phyloP scores from a whole-genome alignment of 2,888 invertebrate species.

The Leucoma salicis region DNA sequence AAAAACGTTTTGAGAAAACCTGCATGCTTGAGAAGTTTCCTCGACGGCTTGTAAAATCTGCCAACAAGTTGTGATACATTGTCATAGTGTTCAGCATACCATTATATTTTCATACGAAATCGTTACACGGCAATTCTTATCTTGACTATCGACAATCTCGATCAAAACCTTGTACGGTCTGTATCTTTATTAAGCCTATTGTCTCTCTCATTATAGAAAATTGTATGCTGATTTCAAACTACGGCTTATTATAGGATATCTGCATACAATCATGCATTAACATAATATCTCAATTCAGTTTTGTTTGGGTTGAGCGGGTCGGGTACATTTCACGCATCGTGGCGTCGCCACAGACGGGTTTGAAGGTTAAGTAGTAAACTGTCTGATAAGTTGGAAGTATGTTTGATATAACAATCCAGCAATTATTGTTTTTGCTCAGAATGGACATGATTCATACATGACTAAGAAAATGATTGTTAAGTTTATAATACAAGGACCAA shows the following conservation, averaged over 20 bases:
- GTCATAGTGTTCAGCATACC: too few relatives aligned
- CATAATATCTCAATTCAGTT: constrained; percentile 81
- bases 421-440: too few relatives aligned
- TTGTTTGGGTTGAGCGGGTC: constrained; percentile 51
- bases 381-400: neutral
- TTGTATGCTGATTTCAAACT: constrained; percentile 64
- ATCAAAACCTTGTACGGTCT: constrained; percentile 55
- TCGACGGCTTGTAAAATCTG: too few relatives aligned
- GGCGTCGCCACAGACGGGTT: constrained; percentile 18
- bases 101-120: constrained; percentile 14
- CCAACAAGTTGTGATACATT: too few relatives aligned
- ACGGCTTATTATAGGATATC: constrained; percentile 73
- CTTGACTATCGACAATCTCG: constrained; percentile 49
- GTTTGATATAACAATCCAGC: too few relatives aligned
- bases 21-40: too few relatives aligned
- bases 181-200: constrained; percentile 77
- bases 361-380: constrained; percentile 8
- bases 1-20: too few relatives aligned
- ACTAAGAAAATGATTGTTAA: too few relatives aligned
- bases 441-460: too few relatives aligned
- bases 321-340: constrained; percentile 40
- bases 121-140: too few relatives aligned
- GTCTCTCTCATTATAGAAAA: constrained; percentile 78
- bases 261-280: constrained; percentile 79
- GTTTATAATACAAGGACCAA: too few relatives aligned